phyloP scores from a whole-genome alignment of 2,113 vertebrate genomes.

The Oxygymnocypris stewartii region DNA sequence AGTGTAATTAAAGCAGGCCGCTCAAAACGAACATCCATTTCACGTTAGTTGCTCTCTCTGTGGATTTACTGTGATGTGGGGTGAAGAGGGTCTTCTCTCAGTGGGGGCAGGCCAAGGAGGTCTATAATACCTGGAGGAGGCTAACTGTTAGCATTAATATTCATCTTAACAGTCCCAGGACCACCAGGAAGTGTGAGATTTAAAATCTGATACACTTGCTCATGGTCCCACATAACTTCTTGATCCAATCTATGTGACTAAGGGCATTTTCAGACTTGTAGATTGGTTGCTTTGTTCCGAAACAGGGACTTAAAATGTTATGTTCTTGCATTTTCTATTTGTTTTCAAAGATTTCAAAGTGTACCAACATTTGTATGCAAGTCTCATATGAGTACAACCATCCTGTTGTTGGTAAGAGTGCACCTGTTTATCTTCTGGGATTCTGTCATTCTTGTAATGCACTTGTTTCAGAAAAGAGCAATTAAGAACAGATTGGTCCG shows the following conservation, averaged over 20 bases:
- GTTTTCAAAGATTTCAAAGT: too few species aligned
- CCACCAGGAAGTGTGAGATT: not conserved
- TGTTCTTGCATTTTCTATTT: not conserved
- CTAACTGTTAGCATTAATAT: not conserved
- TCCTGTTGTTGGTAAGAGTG: not conserved
- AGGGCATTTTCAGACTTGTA: not conserved
- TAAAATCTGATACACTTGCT: not conserved
- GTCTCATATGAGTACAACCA: not conserved
- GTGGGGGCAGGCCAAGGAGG: not conserved
- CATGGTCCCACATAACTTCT: not conserved
- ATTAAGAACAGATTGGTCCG: not conserved
- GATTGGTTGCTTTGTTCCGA: not conserved
- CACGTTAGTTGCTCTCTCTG: conserved; percentile 1
- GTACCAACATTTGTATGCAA: not conserved
- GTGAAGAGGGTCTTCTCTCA: conserved; percentile 32
- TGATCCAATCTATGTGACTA: not conserved
- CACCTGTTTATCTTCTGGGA: not conserved
- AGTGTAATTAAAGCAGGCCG: conserved; percentile 31
- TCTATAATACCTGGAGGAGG: conserved; percentile 16
- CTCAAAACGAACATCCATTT: conserved; percentile 30
- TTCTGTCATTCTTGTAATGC: not conserved
- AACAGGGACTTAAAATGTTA: not conserved
- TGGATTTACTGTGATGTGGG: conserved; percentile 36
- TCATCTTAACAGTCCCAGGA: not conserved
- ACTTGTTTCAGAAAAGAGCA: not conserved